These are phyloP conservation scores for Threskiornis aethiopicus DNA, from an alignment of 2,797 vertebrate species.

Conservation along the genomic window DNA sequence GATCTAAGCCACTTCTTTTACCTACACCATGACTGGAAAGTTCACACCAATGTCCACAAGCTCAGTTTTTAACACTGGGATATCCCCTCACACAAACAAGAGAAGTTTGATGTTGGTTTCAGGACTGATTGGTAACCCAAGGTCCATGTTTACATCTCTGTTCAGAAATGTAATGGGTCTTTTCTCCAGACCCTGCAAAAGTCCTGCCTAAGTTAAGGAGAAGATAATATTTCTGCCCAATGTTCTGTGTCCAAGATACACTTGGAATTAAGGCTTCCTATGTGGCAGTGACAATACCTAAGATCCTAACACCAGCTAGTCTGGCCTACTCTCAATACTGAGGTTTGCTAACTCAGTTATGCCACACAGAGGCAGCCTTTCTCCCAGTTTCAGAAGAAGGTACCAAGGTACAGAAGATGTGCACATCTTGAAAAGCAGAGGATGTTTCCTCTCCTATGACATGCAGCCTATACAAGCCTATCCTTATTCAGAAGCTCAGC, in stretches of 20 bases:
- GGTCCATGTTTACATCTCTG: neutral
- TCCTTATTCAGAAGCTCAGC: neutral
- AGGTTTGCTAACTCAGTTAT: neutral
- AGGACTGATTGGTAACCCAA: neutral
- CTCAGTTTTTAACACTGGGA: neutral
- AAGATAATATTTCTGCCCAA: neutral
- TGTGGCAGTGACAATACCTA: fast-evolving
- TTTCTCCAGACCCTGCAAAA: neutral
- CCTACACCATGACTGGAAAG: neutral
- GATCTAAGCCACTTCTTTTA: neutral
- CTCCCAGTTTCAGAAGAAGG: neutral
- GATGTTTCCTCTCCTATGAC: neutral
- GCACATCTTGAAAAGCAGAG: neutral
- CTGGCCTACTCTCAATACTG: neutral
- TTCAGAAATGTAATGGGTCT: fast-evolving
- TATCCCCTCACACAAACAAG: neutral
- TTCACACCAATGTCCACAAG: neutral
- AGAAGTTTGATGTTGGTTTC: neutral
- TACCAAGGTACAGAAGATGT: neutral
- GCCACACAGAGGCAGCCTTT: constrained; percentile 44
- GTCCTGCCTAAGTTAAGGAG: neutral
- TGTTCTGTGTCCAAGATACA: too few relatives aligned
- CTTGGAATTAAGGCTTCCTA: neutral
- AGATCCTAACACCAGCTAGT: neutral
- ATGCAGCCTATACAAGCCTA: neutral